Base-by-base conservation (phyloP, 1,140 invertebrate genomes). In the Ceratina calcarata region DNA sequence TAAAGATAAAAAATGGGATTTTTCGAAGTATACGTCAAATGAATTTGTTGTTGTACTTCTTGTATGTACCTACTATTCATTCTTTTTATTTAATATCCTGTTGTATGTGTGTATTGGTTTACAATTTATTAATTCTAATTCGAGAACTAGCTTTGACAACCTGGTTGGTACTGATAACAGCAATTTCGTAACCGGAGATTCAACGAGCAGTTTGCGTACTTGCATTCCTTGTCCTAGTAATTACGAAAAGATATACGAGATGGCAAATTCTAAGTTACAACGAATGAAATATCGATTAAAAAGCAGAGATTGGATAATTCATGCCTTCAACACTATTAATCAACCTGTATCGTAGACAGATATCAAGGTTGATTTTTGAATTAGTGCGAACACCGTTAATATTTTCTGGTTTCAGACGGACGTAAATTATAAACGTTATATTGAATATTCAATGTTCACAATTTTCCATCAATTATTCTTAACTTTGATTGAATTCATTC, bases 111-210 rank as follows among this genome's bases (percentile, higher is more conserved):
- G 0, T 8, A 20, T 37, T 65, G n/a, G 2, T 20, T 32, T 6
- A 1, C n/a, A 53, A 13, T n/a, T 37, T 49, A 10, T 74, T 20
- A 55, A 53, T 32, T 66, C n/a, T 37, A 22, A 75, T 24, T 37
- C 15, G 55, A 13, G n/a, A 55, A 64, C 15, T 0, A 15, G 7
- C 16, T 15, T n/a, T 6, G 20, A 10, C 22, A 60, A 49, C 15
- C 22, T 18, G 18, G 13, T 6, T 32, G 24, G 20, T 10, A 20
- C 18, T 13, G 65, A 60, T 27, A 61, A 22, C 37, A 51, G 24
- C 65, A 69, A 67, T 77, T 77, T 77, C 69, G 22, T 55, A 69
- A 69, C 57, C 65, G 20, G 55, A 60, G 22, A 32, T 60, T 51
- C 69, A 76, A 68, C 32, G 65, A 27, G 53, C 74, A 65, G 49